Evolutionary conservation across 1,140 invertebrate genomes (phyloP).

Genomic region (Meloidogyne chitwoodi): DNA sequence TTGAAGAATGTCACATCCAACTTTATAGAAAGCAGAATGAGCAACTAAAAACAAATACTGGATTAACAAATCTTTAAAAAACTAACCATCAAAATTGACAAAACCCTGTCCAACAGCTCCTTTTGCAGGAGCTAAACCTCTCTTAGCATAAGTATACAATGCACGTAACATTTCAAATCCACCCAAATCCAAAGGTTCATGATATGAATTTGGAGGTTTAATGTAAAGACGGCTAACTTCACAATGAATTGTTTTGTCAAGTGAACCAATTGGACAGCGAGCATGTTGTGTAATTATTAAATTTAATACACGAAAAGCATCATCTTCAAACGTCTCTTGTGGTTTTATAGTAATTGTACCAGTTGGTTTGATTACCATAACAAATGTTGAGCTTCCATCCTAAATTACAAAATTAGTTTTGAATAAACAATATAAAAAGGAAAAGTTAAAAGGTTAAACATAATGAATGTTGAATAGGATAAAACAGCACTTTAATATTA

Average conservation of each 20-base stretch:
- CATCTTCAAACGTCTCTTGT: neutral
- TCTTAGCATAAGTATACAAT: neutral
- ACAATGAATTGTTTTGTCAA: neutral
- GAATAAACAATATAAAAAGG: neutral
- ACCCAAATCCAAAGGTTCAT: neutral
- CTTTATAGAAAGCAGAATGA: neutral
- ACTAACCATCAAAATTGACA: neutral
- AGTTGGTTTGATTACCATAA: neutral
- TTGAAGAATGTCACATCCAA: neutral
- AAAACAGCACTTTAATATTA: too few species aligned
- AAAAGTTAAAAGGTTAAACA: too few species aligned
- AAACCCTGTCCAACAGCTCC: neutral
- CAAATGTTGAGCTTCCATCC: neutral
- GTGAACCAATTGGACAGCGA: neutral
- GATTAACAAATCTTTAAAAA: neutral
- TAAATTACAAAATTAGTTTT: neutral
- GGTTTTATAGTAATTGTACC: neutral
- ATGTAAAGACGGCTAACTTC: constrained; percentile 13
- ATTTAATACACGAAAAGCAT: neutral
- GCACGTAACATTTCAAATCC: constrained; percentile 5
- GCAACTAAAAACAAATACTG: neutral
- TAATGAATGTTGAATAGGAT: too few species aligned
- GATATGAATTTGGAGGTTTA: neutral
- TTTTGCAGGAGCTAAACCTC: neutral
- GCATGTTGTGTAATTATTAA: neutral